These are phyloP conservation scores for Agonopterix alstromeriana DNA, from an alignment of 2,888 invertebrate species.

Conservation along the genomic window DNA sequence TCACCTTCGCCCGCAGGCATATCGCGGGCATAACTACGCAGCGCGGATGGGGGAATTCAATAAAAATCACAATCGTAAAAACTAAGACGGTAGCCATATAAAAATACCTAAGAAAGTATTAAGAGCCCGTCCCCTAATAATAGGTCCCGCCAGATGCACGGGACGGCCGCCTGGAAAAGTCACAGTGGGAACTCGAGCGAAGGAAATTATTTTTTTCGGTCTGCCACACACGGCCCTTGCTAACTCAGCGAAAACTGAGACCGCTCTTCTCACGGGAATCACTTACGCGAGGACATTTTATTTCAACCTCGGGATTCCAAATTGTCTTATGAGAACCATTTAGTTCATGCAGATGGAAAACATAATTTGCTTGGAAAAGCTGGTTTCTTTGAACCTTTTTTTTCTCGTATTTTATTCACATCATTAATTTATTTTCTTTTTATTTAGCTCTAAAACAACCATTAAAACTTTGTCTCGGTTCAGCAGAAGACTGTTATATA, in stretches of 20 bases:
- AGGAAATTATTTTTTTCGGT: conserved; percentile 75
- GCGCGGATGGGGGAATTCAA: conserved; percentile 55
- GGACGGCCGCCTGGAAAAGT: conserved; percentile 73
- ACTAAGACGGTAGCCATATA: conserved; percentile 68
- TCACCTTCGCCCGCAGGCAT: conserved; percentile 61
- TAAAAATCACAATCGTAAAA: conserved; percentile 76
- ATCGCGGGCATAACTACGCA: conserved; percentile 37
- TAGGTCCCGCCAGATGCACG: conserved; percentile 74
- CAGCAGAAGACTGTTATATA: too few species aligned
- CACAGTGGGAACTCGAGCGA: conserved; percentile 70
- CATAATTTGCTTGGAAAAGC: not conserved
- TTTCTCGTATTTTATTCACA: too few species aligned
- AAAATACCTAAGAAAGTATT: conserved; percentile 74
- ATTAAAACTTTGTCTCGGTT: too few species aligned
- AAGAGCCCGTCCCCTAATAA: conserved; percentile 72
- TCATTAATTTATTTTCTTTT: too few species aligned
- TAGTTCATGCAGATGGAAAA: conserved; percentile 17
- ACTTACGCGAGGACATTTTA: conserved; percentile 43
- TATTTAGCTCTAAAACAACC: too few species aligned
- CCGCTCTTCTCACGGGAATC: conserved; percentile 46
- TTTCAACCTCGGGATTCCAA: conserved; percentile 27
- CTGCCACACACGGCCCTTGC: conserved; percentile 73
- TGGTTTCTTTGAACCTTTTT: too few species aligned
- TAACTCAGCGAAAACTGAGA: conserved; percentile 64
- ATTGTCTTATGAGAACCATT: conserved; percentile 19